Percentiles rank a stretch among this genome's conserved stretches.
These are phyloP conservation scores for Sphenodon punctatus DNA, from an alignment of 2,797 vertebrate species.

Conservation along the genomic window DNA sequence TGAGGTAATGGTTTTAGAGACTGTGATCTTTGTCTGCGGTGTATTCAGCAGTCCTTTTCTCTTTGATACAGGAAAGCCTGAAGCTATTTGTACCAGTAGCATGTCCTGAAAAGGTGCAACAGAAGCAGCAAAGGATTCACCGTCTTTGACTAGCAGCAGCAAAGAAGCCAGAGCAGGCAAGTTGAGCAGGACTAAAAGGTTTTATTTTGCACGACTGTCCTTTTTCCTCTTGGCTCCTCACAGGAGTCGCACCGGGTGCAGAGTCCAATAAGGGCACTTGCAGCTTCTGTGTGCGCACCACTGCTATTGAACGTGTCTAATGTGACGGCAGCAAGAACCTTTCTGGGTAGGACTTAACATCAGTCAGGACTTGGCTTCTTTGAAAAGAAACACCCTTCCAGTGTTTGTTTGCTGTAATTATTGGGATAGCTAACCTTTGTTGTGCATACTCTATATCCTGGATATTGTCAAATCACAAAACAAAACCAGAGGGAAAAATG, in stretches of 20 bases:
- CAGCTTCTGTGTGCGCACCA: background rate
- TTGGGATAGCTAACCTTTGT: background rate
- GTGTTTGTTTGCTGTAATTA: no score
- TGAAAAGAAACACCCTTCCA: background rate
- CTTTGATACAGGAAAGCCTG: background rate
- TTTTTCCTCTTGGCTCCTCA: background rate
- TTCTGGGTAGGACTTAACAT: background rate
- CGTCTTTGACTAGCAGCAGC: background rate
- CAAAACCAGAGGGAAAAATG: background rate
- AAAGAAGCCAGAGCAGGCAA: background rate
- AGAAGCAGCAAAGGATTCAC: background rate
- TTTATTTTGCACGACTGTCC: background rate
- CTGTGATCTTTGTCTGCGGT: fast-evolving
- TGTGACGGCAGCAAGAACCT: background rate
- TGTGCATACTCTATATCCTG: background rate
- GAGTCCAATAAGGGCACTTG: slow-evolving; percentile 16
- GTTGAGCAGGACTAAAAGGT: background rate
- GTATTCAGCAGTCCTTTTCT: background rate
- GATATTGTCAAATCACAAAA: background rate
- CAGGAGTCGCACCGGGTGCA: background rate
- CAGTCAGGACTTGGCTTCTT: background rate
- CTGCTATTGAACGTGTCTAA: background rate
- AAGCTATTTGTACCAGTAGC: background rate
- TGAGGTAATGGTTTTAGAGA: background rate
- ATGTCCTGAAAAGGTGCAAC: background rate